Conservation (phyloP, 2,888 invertebrate genomes). For the Cephus pygmeus region DNA sequence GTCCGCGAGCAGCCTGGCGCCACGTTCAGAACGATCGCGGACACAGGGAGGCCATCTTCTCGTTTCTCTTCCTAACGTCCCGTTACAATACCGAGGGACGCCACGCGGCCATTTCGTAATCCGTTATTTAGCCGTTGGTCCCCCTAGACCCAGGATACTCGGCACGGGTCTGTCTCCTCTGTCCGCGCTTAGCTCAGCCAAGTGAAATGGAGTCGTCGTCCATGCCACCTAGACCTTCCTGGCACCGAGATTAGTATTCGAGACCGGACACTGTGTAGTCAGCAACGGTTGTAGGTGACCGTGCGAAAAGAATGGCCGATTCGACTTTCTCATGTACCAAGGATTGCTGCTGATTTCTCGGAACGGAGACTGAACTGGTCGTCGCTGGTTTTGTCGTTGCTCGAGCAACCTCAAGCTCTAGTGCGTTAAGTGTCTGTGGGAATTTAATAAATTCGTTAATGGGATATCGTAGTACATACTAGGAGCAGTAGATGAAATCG, state of each 20-base stretch:
- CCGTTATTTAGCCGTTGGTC: background rate
- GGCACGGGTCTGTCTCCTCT: background rate
- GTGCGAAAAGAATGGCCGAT: background rate
- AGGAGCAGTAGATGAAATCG: background rate
- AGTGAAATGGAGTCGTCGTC: background rate
- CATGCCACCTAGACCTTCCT: background rate
- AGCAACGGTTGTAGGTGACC: background rate
- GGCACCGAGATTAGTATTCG: background rate
- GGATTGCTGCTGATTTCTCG: background rate
- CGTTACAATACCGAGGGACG: background rate
- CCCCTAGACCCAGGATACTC: background rate
- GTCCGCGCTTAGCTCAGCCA: background rate
- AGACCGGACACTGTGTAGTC: background rate
- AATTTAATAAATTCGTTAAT: background rate
- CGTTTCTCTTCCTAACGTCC: background rate
- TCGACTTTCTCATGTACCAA: background rate
- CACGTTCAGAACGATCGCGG: slow-evolving; percentile 34
- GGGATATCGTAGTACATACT: background rate
- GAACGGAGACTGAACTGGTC: background rate
- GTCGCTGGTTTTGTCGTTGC: background rate
- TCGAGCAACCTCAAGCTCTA: background rate
- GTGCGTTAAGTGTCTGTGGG: background rate
- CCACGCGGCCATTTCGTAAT: background rate
- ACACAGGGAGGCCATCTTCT: background rate
- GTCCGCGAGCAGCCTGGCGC: slow-evolving; percentile 34